Base-by-base conservation (phyloP, 1,140 invertebrate genomes). In the Macrobrachium rosenbergii region DNA sequence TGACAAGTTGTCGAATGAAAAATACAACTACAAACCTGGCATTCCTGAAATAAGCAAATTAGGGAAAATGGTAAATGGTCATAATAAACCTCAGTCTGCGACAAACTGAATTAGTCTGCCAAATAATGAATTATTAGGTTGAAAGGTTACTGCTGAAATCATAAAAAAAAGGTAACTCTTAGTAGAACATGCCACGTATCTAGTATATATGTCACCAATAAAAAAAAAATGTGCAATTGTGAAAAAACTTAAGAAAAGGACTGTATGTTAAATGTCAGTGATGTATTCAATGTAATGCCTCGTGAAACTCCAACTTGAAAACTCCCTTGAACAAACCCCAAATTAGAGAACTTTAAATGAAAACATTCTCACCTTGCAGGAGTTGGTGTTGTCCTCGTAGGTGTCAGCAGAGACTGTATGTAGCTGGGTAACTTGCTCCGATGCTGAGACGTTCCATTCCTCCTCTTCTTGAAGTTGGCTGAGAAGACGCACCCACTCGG, bases 381-480 rank as follows among this genome's bases (percentile, higher is more conserved):
- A 91, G 37, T 95, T 96, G 60, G 96, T 96, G 90, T 96, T 97
- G 90, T 96, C 95, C 90, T 96, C 94, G 89, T 96, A 96, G 89
- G 97, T 96, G 14, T 94, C 94, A 2, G 96, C 96, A 2, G 95
- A 95, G 0, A 97, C 95, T 10, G 94, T 95, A 23, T 94, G 94
- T 0, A 97, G 92, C 91, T 96, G 95, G 0, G 96, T 96, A 3
- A 97, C 94, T 89, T 96, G 93, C 91, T 96, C 95, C 90, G 95
- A 94, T 23, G 96, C 96, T 45, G 96, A 95, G 90, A 95, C 94
- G 3, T 97, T 92, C 96, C 96, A 97, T 89, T 95, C 94, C 76
- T 94, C 92, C 92, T 97, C 96, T 90, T 96, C 96, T 86, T 95
- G 95, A 92, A 97, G 95, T 1, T 96, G 95, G 91, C 96, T 95